Evolutionary conservation across 1,140 invertebrate genomes (phyloP).

Genomic region (Drosophila simulans): DNA sequence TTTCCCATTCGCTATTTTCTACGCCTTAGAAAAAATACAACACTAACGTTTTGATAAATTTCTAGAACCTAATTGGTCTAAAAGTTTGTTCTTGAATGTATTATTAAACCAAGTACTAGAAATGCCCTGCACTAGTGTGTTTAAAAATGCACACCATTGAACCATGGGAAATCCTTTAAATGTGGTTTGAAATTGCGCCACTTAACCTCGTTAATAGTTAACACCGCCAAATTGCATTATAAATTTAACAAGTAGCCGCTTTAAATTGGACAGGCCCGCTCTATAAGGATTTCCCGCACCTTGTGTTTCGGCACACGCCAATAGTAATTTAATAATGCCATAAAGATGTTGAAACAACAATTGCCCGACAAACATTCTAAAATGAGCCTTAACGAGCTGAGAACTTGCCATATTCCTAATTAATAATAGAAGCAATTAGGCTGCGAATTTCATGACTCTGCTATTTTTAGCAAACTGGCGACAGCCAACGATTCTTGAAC

Average conservation of each 20-base stretch:
- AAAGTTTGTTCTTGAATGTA: too few relatives aligned
- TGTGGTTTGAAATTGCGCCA: background rate
- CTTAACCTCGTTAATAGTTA: background rate
- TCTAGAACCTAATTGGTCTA: too few relatives aligned
- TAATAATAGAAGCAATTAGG: slow-evolving; percentile 41
- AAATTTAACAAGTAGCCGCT: slow-evolving; percentile 27
- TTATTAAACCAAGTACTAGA: too few relatives aligned
- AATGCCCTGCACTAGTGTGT: too few relatives aligned
- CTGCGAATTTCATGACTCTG: slow-evolving; percentile 22
- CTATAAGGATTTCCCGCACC: slow-evolving; percentile 10
- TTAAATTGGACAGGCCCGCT: slow-evolving; percentile 10
- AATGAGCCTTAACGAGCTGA: slow-evolving; percentile 19
- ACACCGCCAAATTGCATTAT: slow-evolving; percentile 7
- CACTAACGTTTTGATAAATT: too few relatives aligned
- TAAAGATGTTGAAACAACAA: slow-evolving; percentile 23
- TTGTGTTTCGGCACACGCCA: slow-evolving; percentile 34
- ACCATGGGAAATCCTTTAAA: background rate
- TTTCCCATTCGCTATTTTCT: too few relatives aligned
- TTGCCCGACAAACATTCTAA: slow-evolving; percentile 29
- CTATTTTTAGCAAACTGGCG: slow-evolving; percentile 39
- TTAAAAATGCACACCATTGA: too few relatives aligned
- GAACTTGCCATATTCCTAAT: slow-evolving; percentile 33
- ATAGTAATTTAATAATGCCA: slow-evolving; percentile 19
- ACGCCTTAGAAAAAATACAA: background rate
- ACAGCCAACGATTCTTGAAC: slow-evolving; percentile 18